Evolutionary conservation across 2,113 vertebrate genomes (phyloP).

Genomic region (Pagrus major): DNA sequence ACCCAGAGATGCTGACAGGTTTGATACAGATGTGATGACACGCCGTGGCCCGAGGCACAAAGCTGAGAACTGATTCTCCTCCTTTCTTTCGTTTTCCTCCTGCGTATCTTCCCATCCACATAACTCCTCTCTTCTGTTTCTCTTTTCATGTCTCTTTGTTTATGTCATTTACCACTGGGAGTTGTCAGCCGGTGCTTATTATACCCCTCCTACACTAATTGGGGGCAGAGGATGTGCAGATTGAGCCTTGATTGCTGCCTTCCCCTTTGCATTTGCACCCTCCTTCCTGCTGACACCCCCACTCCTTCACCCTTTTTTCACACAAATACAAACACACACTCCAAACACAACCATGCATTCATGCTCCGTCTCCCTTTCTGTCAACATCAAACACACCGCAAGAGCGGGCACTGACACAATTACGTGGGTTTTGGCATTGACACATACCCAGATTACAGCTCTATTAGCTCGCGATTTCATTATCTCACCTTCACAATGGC

Average conservation of each 20-base stretch:
- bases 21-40: constrained; percentile 67
- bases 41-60: constrained; percentile 29
- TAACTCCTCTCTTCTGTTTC: constrained; percentile 1
- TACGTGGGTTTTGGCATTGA: constrained; percentile 30
- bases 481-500: constrained; percentile 43
- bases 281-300: constrained; percentile 35
- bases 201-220: constrained; percentile 57
- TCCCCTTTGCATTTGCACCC: constrained; percentile 45
- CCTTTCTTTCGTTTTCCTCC: not conserved
- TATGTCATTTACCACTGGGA: constrained; percentile 31
- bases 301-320: constrained; percentile 22
- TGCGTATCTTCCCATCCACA: not conserved
- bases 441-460: constrained; percentile 28
- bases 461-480: constrained; percentile 54
- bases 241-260: constrained; percentile 66
- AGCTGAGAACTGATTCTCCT: constrained; percentile 43
- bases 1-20: constrained; percentile 52
- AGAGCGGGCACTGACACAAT: constrained; percentile 52
- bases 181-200: constrained; percentile 55
- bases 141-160: constrained; percentile 28
- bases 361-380: constrained; percentile 46
- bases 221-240: constrained; percentile 66
- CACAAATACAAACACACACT: not conserved
- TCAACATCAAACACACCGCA: constrained; percentile 48
- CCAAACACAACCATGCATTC: constrained; percentile 26